Percentiles rank a stretch among this genome's conserved stretches.
These are phyloP conservation scores for Macquaria australasica DNA, from an alignment of 2,113 vertebrate genomes.

Conservation along the genomic window DNA sequence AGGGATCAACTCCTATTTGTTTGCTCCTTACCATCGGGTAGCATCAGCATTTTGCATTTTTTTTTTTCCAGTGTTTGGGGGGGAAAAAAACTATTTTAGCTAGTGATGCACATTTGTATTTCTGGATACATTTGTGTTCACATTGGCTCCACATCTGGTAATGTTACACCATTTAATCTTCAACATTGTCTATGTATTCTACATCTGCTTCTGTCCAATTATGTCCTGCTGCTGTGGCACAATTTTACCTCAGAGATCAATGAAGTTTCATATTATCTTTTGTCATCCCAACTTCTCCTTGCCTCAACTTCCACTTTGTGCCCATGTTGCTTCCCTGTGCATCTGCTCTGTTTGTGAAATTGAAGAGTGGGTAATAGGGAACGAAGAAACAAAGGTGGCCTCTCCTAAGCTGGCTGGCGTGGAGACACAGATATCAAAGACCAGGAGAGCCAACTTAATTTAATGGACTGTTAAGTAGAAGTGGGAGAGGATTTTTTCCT, in stretches of 20 bases:
- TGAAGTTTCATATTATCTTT: conserved; percentile 43
- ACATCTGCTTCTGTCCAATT: conserved; percentile 36
- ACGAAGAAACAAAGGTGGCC: conserved; percentile 46
- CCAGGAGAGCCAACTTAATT: conserved; percentile 58
- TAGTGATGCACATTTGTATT: neutral
- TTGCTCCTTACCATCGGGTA: conserved; percentile 1
- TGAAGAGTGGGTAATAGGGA: conserved; percentile 58
- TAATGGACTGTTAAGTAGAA: conserved; percentile 69
- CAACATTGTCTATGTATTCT: conserved; percentile 3
- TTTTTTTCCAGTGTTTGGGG: neutral
- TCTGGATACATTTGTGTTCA: neutral
- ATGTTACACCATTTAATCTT: conserved; percentile 3
- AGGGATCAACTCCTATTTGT: conserved; percentile 57
- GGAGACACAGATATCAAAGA: conserved; percentile 72
- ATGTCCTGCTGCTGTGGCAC: neutral
- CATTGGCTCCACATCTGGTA: conserved; percentile 13
- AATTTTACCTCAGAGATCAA: conserved; percentile 42
- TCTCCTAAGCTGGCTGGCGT: conserved; percentile 36
- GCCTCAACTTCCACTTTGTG: conserved; percentile 41
- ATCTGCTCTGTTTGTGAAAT: conserved; percentile 49
- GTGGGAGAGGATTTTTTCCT: conserved; percentile 26
- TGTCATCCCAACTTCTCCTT: conserved; percentile 31
- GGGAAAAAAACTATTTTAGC: neutral
- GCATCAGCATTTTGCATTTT: conserved; percentile 19
- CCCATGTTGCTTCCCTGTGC: conserved; percentile 24